Conservation (phyloP, 2,888 invertebrate genomes). For the Tanaodytes sp. region DNA sequence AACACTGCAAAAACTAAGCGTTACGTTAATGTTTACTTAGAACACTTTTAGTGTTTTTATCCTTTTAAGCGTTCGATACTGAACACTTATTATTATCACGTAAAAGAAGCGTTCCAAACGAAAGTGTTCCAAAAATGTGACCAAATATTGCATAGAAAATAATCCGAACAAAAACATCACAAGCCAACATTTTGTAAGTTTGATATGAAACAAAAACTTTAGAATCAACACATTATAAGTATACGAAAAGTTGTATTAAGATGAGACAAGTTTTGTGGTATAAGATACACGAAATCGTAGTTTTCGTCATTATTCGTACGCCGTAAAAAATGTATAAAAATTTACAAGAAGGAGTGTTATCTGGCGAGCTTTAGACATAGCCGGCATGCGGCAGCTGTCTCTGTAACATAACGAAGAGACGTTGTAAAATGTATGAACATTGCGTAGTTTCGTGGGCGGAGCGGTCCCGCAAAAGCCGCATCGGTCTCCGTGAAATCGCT, state of each 20-base stretch:
- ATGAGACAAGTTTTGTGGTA: neutral
- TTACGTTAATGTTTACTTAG: too few relatives aligned
- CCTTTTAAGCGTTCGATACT: too few relatives aligned
- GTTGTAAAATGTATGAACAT: slow-evolving; percentile 67
- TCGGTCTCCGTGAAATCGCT: slow-evolving; percentile 71
- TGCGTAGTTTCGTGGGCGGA: slow-evolving; percentile 69
- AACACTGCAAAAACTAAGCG: too few relatives aligned
- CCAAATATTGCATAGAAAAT: too few relatives aligned
- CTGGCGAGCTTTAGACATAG: slow-evolving; percentile 21
- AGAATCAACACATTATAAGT: too few relatives aligned
- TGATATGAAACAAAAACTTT: neutral
- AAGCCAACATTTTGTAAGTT: neutral
- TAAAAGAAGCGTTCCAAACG: too few relatives aligned
- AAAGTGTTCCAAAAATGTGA: too few relatives aligned
- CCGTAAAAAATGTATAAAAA: slow-evolving; percentile 27
- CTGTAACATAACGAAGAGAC: slow-evolving; percentile 68
- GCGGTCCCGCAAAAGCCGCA: slow-evolving; percentile 71
- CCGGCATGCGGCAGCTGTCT: slow-evolving; percentile 57
- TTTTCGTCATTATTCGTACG: slow-evolving; percentile 14
- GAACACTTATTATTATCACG: too few relatives aligned
- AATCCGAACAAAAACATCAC: too few relatives aligned
- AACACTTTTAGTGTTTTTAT: too few relatives aligned
- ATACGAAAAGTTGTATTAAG: too few relatives aligned
- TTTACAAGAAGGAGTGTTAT: slow-evolving; percentile 37
- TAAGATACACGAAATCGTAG: slow-evolving; percentile 6